Base-by-base conservation (phyloP, 2,113 vertebrate genomes). In the Balaenoptera acutorostrata region DNA sequence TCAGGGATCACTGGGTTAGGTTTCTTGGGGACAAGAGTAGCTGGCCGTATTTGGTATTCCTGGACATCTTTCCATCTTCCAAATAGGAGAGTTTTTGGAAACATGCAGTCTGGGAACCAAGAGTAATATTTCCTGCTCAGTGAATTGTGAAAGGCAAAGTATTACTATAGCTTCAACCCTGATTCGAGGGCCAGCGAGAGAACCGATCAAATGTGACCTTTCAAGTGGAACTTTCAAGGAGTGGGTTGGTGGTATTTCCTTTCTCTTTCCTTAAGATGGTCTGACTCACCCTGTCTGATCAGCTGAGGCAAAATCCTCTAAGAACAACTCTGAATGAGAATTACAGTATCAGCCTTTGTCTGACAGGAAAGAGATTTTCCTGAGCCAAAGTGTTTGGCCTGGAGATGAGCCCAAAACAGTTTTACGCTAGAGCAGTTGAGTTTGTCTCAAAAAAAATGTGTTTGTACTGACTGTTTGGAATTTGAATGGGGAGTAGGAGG, bases 381-480 rank as follows among this genome's bases (percentile, higher is more conserved):
- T 11, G n/a, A 80, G 92, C 49, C 97, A 92, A 4, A 46, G 80
- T 36, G n/a, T 89, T 96, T 72, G 57, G 83, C 63, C 89, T 97
- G 90, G 74, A 97, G 63, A 83, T n/a, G 63, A 93, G 86, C 81
- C 89, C 49, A 13, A 91, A 93, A 55, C 93, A 74, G 46, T 88
- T 88, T 95, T 93, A 94, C 23, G 64, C 33, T 36, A 88, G 57
- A 89, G 74, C 36, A 88, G 86, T 71, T 81, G 74, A 92, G 74
- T 97, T 82, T 66, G 49, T 87, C 93, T 75, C 68, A 33, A 71
- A 66, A 92, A 95, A 78, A 95, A 93, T 97, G 87, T 96, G 93
- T 98, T 95, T 97, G 68, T 95, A 83, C 78, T 88, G 88, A 88
- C 52, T 95, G 69, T 84, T 93, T 90, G 91, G 75, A 72, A 72